Evolutionary conservation across 2,888 invertebrate genomes (phyloP).

Genomic region (Acanthosepion pharaonis): DNA sequence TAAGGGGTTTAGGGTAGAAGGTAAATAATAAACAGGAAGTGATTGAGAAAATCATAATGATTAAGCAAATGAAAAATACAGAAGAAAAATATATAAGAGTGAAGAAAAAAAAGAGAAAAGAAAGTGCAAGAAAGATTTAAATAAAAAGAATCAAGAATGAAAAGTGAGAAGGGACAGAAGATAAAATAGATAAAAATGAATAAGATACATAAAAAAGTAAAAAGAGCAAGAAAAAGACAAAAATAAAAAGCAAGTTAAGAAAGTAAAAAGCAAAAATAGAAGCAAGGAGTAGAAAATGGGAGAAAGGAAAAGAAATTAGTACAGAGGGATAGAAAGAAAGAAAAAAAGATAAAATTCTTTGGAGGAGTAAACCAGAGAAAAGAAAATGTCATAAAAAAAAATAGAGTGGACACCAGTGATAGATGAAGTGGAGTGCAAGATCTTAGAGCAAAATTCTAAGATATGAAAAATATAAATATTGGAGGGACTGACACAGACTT

Average conservation of each 20-base stretch:
- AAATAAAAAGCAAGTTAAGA: background rate
- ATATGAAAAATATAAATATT: background rate
- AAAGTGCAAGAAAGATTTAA: background rate
- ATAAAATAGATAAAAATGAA: background rate
- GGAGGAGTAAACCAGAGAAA: too few relatives aligned
- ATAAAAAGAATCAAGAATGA: background rate
- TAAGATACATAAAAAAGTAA: background rate
- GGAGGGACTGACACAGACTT: background rate
- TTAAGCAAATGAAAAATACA: background rate
- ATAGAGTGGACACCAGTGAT: background rate
- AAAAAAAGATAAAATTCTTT: too few relatives aligned
- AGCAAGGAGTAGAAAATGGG: background rate
- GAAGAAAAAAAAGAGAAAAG: background rate
- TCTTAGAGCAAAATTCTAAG: background rate
- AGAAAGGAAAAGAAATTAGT: background rate
- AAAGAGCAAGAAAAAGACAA: background rate
- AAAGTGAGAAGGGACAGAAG: background rate
- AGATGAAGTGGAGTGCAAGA: background rate
- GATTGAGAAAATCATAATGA: background rate
- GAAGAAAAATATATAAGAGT: background rate
- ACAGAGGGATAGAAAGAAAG: background rate
- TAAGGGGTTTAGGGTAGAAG: background rate
- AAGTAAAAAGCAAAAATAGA: background rate
- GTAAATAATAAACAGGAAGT: background rate
- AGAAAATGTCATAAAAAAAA: background rate